Evolutionary conservation across 2,888 invertebrate genomes (phyloP), one percentile per base, ranked within the genome.

Genomic region (Phytoseiulus persimilis): DNA sequence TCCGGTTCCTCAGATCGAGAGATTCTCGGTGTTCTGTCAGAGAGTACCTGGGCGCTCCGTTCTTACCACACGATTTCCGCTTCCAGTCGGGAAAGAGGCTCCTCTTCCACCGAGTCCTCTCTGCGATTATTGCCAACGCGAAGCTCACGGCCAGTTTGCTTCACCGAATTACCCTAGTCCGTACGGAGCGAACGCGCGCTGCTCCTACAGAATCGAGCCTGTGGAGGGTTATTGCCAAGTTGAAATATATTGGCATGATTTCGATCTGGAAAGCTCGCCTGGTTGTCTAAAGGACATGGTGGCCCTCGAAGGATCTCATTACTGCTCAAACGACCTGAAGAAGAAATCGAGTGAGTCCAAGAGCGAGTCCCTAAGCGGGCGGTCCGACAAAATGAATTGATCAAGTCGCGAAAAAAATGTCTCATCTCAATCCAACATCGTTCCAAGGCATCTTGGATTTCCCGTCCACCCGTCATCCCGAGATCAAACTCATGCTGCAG

Each of bases 121-220:
- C 87, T 91, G 91, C 89, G 91, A 91, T 90, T 90, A 91, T 83
- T 91, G 91, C 89, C 90, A 91, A 46, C 90, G 91, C 6, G 91
- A 91, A 83, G 90, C 90, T 28, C 90, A 91, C n/a, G 91, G 91
- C n/a, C 90, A 91, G 32, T 90, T 91, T 83, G 91, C 90, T 32
- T 91, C 91, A 89, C 90, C 91, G 14, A 91, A 91, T 89, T 91
- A 91, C 87, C 91, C 91, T 0, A 89, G 90, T 0, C 84, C 90
- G 32, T 91, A 91, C 89, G 91, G 89, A 14, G 90, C 91, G 89
- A 90, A 91, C 45, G 90, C 90, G 39, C 90, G 90, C 2, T 91
- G 91, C 90, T 90, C 91, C 0, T 91, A 91, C 89, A 90, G 91
- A 23, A 91, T 91, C 2, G 87, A 90, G 39, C 89, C 91, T 32